These are phyloP conservation scores for Erebia ligea DNA, from an alignment of 2,888 invertebrate genomes.

Conservation along the genomic window DNA sequence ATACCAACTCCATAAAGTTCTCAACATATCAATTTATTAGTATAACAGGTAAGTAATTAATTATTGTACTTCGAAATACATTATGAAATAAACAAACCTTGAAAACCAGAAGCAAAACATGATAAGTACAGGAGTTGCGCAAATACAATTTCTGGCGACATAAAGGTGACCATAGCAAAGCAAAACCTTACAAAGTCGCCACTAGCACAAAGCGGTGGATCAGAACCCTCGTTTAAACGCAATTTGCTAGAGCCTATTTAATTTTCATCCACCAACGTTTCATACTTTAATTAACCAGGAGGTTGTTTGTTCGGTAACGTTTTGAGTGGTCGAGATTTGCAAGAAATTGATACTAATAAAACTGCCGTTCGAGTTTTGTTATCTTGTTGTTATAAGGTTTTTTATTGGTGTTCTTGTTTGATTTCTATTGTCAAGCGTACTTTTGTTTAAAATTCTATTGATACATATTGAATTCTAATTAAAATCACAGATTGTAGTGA, in stretches of 20 bases:
- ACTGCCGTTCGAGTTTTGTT: conserved; percentile 40
- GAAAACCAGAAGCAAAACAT: conserved; percentile 13
- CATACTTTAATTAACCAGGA: conserved; percentile 63
- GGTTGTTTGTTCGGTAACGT: conserved; percentile 53
- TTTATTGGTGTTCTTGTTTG: conserved; percentile 11
- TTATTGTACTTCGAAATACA: background rate
- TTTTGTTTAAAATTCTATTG: background rate
- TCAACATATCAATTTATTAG: too few species aligned
- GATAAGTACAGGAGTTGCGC: conserved; percentile 18
- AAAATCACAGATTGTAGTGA: too few species aligned
- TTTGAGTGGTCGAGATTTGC: conserved; percentile 53
- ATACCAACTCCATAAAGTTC: too few species aligned
- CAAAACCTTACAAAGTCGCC: conserved; percentile 50
- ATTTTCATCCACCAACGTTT: conserved; percentile 59
- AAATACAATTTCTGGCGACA: conserved; percentile 35
- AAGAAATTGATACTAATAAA: conserved; percentile 53
- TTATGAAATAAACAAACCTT: conserved; percentile 2
- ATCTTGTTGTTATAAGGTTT: conserved; percentile 19
- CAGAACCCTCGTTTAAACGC: conserved; percentile 53
- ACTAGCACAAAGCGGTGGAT: conserved; percentile 52
- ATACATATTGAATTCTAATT: too few species aligned
- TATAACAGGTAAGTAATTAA: background rate
- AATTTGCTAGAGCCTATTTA: conserved; percentile 64
- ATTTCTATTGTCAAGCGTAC: background rate
- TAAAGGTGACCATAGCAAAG: conserved; percentile 51